These are phyloP conservation scores for Pyrochroa serraticornis DNA, from an alignment of 2,888 invertebrate species.

Conservation along the genomic window DNA sequence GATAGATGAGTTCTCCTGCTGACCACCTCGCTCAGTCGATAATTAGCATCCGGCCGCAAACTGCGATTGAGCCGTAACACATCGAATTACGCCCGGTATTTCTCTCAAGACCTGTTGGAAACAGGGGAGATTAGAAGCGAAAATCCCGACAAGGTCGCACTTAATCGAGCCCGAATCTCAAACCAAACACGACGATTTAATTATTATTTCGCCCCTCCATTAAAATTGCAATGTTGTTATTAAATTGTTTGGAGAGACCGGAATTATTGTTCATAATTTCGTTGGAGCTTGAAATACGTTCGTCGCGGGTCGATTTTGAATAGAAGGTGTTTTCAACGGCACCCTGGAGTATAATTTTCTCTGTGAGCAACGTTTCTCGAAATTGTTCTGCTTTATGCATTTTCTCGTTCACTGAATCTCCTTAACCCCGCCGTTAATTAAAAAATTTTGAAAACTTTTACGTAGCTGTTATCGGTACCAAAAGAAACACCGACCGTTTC, in stretches of 20 bases:
- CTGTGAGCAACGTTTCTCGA: constrained; percentile 15
- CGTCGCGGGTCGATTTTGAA: constrained; percentile 15
- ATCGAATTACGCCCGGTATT: background rate
- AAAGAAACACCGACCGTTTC: too few relatives aligned
- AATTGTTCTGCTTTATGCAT: constrained; percentile 30
- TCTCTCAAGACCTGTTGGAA: constrained; percentile 17
- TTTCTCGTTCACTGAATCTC: constrained; percentile 19
- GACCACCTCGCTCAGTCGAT: constrained; percentile 22
- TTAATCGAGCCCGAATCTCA: background rate
- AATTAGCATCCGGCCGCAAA: constrained; percentile 26
- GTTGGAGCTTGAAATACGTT: constrained; percentile 15
- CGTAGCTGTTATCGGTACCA: too few relatives aligned
- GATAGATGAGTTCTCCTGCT: constrained; percentile 23
- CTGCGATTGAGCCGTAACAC: constrained; percentile 13
- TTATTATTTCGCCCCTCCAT: background rate
- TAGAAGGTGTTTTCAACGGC: constrained; percentile 21
- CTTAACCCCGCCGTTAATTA: background rate
- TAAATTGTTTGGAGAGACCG: constrained; percentile 12
- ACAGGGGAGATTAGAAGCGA: background rate
- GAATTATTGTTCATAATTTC: constrained; percentile 26
- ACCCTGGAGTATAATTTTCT: constrained; percentile 29
- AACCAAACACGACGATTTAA: background rate
- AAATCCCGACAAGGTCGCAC: background rate
- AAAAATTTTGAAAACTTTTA: too few relatives aligned
- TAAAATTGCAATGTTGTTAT: constrained; percentile 13